Evolutionary conservation across 2,888 invertebrate genomes (phyloP).

Genomic region (Phyto melanocephala): DNA sequence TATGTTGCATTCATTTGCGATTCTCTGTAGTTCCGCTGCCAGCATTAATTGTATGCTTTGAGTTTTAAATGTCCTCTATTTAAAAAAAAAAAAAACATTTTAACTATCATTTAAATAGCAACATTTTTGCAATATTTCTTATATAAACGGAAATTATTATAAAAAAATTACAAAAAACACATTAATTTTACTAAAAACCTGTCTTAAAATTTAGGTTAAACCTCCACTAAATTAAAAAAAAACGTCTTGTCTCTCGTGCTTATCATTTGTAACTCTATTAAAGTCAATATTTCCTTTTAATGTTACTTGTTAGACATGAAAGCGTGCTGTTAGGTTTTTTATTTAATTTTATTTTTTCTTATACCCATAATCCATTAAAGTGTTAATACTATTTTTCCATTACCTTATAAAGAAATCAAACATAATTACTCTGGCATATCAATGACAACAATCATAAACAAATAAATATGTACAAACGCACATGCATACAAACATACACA

Average conservation of each 20-base stretch:
- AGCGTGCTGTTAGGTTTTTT: slow-evolving; percentile 7
- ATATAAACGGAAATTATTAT: neutral
- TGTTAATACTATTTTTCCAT: slow-evolving; percentile 16
- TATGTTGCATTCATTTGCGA: too few relatives aligned
- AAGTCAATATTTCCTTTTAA: slow-evolving; percentile 14
- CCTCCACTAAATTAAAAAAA: neutral
- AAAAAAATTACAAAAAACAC: neutral
- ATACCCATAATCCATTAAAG: slow-evolving; percentile 16
- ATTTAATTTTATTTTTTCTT: neutral
- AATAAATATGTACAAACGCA: slow-evolving; percentile 11
- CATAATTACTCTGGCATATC: slow-evolving; percentile 18
- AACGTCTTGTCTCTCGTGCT: neutral
- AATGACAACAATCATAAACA: slow-evolving; percentile 19
- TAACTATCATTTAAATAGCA: too few relatives aligned
- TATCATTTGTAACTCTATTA: slow-evolving; percentile 30
- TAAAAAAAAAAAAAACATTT: too few relatives aligned
- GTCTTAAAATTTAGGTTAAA: slow-evolving; percentile 27
- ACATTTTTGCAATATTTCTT: too few relatives aligned
- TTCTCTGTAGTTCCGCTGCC: too few relatives aligned
- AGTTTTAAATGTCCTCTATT: too few relatives aligned
- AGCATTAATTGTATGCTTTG: too few relatives aligned
- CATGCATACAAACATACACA: too few relatives aligned
- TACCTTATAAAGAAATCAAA: slow-evolving; percentile 29
- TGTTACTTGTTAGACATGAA: slow-evolving; percentile 14
- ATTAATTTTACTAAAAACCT: neutral